Conservation (phyloP, 1,140 invertebrate genomes). For the Zaprionus camerounensis region DNA sequence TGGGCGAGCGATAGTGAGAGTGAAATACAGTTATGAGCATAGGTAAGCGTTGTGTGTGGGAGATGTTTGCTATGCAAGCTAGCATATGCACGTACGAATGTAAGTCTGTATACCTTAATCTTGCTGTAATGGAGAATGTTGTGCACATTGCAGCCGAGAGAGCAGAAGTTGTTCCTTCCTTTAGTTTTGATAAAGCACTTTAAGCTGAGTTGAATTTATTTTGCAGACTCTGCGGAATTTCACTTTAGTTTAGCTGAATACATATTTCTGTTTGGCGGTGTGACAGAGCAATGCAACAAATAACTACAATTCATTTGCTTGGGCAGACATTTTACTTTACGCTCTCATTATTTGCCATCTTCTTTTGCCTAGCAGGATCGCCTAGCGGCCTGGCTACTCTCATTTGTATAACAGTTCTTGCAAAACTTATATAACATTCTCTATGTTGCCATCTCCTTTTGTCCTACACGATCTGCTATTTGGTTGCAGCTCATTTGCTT, state of each 20-base stretch:
- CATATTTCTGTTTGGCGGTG: background rate
- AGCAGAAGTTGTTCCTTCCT: background rate
- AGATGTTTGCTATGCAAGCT: background rate
- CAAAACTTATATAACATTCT: too few species aligned
- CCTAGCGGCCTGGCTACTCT: too few species aligned
- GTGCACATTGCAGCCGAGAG: background rate
- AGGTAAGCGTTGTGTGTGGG: background rate
- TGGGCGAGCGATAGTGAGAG: background rate
- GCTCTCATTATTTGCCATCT: background rate
- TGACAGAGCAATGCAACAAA: background rate
- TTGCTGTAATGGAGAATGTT: slow-evolving; percentile 9
- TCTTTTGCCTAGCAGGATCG: background rate
- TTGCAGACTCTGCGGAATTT: background rate
- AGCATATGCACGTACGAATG: slow-evolving; percentile 4
- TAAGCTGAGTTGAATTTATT: slow-evolving; percentile 4
- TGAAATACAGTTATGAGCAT: slow-evolving; percentile 2
- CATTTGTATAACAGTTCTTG: too few species aligned
- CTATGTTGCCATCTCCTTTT: background rate
- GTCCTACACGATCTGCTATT: background rate
- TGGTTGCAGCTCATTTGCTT: background rate
- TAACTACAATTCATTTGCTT: background rate
- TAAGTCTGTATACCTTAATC: slow-evolving; percentile 4
- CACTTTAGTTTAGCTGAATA: background rate
- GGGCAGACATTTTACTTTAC: too few species aligned
- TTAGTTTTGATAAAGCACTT: slow-evolving; percentile 1